Evolutionary conservation across 2,797 vertebrate species (phyloP).

Genomic region (Schizothorax lantsangensis): DNA sequence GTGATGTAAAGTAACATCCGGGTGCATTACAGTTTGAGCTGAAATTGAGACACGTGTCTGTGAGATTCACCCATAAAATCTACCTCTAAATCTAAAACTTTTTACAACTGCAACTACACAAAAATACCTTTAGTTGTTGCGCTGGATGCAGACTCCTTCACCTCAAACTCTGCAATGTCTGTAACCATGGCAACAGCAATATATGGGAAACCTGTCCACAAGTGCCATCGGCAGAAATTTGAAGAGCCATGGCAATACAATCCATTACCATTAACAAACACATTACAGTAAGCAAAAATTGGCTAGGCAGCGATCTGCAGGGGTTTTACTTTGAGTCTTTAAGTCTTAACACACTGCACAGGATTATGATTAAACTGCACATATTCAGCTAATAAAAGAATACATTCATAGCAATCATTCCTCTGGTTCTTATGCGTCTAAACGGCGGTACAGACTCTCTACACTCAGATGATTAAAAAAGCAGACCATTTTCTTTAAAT

Average conservation of each 20-base stretch:
- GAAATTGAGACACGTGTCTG: not conserved
- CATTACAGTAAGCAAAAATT: not conserved
- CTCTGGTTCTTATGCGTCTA: not conserved
- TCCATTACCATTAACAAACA: conserved; percentile 4
- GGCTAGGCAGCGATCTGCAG: not conserved
- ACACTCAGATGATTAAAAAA: conserved; percentile 21
- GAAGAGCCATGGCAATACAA: conserved; percentile 19
- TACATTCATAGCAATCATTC: conserved; percentile 13
- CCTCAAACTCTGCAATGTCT: conserved; percentile 33
- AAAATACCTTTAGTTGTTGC: conserved; percentile 42
- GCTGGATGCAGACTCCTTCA: conserved; percentile 16
- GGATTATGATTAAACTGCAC: conserved; percentile 31
- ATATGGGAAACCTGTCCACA: conserved; percentile 27
- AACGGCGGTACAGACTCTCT: not conserved
- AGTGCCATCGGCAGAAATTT: conserved; percentile 4
- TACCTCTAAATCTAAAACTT: conserved; percentile 19
- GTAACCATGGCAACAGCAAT: conserved; percentile 51
- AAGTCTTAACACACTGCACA: conserved; percentile 18
- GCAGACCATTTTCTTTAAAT: conserved; percentile 22
- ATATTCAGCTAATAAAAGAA: conserved; percentile 3
- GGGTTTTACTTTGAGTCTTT: conserved; percentile 25
- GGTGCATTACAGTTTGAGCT: not conserved
- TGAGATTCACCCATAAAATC: conserved; percentile 6
- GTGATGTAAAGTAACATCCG: not conserved
- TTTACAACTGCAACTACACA: conserved; percentile 12